Conservation (phyloP, 2,888 invertebrate species). For the Imbricaverruca yamaguchii region DNA sequence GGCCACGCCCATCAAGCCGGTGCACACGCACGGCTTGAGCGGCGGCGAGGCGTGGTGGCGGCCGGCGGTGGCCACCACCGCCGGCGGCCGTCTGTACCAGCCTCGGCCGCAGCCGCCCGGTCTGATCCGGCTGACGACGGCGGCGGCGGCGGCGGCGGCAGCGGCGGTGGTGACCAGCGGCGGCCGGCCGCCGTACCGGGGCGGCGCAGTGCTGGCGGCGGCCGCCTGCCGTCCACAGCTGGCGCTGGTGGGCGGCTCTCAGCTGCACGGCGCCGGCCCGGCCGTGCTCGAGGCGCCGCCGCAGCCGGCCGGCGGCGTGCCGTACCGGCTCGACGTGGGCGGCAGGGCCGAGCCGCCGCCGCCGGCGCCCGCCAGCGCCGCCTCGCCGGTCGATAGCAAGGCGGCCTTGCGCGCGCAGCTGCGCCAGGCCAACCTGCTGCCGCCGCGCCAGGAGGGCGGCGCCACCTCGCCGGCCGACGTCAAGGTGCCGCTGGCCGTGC, state of each 20-base stretch:
- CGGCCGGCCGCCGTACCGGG: not conserved
- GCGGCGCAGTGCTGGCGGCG: not conserved
- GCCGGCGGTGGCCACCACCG: not conserved
- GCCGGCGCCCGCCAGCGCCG: no score
- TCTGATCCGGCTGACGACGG: not conserved
- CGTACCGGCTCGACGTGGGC: not conserved
- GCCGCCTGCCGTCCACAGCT: not conserved
- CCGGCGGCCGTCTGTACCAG: not conserved
- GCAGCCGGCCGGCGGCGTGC: not conserved
- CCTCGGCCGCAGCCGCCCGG: conserved; percentile 5
- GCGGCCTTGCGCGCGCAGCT: not conserved
- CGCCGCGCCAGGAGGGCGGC: not conserved
- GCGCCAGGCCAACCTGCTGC: not conserved
- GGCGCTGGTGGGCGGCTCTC: not conserved
- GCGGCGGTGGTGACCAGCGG: not conserved
- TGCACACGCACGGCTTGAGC: not conserved
- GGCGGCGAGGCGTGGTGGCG: not conserved
- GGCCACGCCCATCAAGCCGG: not conserved
- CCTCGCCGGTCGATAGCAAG: conserved; percentile 9
- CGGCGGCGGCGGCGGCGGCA: not conserved
- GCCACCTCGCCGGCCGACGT: conserved; percentile 10
- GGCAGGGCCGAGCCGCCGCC: not conserved
- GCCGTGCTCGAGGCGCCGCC: not conserved
- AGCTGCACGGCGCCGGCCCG: conserved; percentile 4
- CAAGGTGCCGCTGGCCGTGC: not conserved